Base-by-base conservation (phyloP, 2,888 invertebrate genomes). In the Sisyra terminalis region DNA sequence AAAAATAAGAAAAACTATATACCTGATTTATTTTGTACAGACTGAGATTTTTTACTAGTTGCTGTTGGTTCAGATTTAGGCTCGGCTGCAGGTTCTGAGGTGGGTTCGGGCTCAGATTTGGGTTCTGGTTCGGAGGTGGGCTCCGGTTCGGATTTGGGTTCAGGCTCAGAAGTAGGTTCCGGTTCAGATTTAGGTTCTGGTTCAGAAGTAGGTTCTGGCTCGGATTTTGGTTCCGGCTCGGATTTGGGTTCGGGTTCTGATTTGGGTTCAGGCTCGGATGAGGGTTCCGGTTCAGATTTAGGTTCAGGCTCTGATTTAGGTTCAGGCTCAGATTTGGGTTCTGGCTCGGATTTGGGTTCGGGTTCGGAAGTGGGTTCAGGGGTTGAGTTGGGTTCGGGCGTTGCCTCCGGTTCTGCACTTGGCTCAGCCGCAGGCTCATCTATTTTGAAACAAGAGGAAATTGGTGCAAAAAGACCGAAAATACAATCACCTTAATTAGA, bases 61-160 rank as follows among this genome's bases (percentile, higher is more conserved):
- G 39, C 13, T 13, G 13, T 35, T 44, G 63, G 55, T 49, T 60
- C 60, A 2, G 65, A 58, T 48, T 49, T 61, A 0, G 60, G 52
- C 44, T 53, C 51, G 0, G 60, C 52, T 44, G 52, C 51, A 24
- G 61, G 57, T 44, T 58, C 54, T 0, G 57, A 51, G 42, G 59
- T 56, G 0, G 61, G 55, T 48, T 59, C 57, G 0, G 63, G 56
- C 51, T 68, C 61, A 0, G 58, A 57, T 34, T 55, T 58, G 0
- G 65, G 56, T 49, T 68, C 64, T 2, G 72, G 66, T 48, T 67
- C 64, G 40, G 62, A 62, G 51, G 69, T 66, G 0, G 67, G 57
- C 45, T 49, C 54, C 7, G 53, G 59, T 54, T 56, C 60, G 47
- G 56, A 55, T 48, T 60, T 55, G 1, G 66, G 57, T 47, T 53